Base-by-base conservation (phyloP, 2,888 invertebrate species). In the Callyntrura sp. region DNA sequence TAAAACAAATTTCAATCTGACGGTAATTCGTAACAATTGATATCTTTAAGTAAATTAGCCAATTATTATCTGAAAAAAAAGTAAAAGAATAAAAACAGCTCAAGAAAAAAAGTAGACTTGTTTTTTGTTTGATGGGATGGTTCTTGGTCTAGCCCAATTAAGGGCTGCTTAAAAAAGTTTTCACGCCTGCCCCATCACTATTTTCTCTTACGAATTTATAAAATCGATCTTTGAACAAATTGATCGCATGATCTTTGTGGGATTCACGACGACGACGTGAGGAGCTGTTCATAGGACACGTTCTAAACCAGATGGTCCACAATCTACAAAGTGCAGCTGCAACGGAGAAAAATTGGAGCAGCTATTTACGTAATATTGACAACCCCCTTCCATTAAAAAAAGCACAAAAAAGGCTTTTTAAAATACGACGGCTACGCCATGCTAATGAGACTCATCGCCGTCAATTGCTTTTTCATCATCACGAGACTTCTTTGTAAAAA, bases 31-130 rank as follows among this genome's bases (percentile, higher is more conserved):
- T 78, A 70, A 9, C 87, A 87, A 87, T 65, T 87, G 48, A 62
- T 65, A 68, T 87, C 51, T 85, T 85, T 68, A 73, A 70, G 78
- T 79, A 70, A 82, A 87, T 87, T 87, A 87, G 87, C 55, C 70
- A 81, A 81, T 70, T 81, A 81, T 70, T 70, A 68, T 51, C 35
- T 35, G 43, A 73, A 35, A 2, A 57, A 43, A 35, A 68, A 35
- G 43, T 60, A 35, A 2, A 57, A 43, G 20, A 68, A 35, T 9
- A 62, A 20, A n/a, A 57, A 12, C 25, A 20, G 28, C 5, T 73
- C 43, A 62, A 20, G 23, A 14, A 20, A 73, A n/a, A 51, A 43
- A 73, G 35, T 35, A 70, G 60, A 85, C 60, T 68, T 55, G 60
- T 79, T 83, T 82, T 55, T 9, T 43, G 9, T 23, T 68, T 11